Conservation (phyloP, 1,140 invertebrate species). For the Caligus rogercresseyi region DNA sequence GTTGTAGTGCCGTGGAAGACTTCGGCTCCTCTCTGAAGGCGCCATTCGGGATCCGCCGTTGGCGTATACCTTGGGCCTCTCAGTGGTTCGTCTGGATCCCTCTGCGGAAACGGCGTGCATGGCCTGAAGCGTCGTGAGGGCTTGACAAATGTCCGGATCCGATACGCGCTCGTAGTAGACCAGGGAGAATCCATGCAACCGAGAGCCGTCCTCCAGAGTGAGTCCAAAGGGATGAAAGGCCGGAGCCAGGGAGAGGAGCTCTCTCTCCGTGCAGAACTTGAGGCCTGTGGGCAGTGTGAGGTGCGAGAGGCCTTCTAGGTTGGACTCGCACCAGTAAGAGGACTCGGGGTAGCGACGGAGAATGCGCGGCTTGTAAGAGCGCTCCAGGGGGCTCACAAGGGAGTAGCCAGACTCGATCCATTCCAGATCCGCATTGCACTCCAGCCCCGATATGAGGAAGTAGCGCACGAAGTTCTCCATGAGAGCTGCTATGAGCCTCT, state of each 20-base stretch:
- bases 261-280: slow-evolving; percentile 10
- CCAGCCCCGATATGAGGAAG: neutral
- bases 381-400: slow-evolving; percentile 19
- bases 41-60: no score
- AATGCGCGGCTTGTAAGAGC: slow-evolving; percentile 8
- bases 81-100: neutral
- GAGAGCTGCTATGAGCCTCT: neutral
- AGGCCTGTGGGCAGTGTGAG: slow-evolving; percentile 8
- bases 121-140: slow-evolving; percentile 80
- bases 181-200: slow-evolving; percentile 79
- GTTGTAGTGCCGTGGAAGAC: slow-evolving; percentile 8
- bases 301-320: slow-evolving; percentile 10
- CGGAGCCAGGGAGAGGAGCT: neutral
- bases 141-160: slow-evolving; percentile 72
- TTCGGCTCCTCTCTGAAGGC: neutral
- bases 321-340: neutral
- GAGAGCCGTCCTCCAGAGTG: slow-evolving; percentile 82
- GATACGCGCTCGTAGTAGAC: slow-evolving; percentile 89
- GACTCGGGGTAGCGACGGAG: neutral
- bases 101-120: slow-evolving; percentile 3
- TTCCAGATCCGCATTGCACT: neutral
- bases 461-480: neutral
- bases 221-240: slow-evolving; percentile 60
- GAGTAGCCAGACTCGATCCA: neutral
- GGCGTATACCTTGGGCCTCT: neutral